Base-by-base conservation (phyloP, 1,140 invertebrate species). In the Nasonia vitripennis region DNA sequence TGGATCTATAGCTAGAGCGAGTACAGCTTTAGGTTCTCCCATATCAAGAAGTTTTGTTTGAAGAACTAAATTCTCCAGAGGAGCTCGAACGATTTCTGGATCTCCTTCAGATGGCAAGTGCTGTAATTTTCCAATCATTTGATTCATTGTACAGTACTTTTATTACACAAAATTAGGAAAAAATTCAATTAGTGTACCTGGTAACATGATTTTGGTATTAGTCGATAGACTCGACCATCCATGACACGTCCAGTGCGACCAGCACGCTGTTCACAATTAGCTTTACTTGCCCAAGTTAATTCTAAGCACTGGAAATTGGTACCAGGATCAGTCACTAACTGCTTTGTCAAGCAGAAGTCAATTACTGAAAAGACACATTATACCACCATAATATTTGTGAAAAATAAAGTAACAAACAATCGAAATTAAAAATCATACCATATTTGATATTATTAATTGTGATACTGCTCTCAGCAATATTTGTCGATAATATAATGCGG, bases 381-480 rank as follows among this genome's bases (percentile, higher is more conserved):
- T 37, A 20, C 1, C 17, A 62, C 5, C 7, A n/a, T n/a, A 73
- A 41, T 34, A 68, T 31, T 82, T 85, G 79, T 70, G 82, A 68
- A 75, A 79, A 75, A 71, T 78, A 83, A 73, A 62, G n/a, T 70
- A 78, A 81, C 11, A 62, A 81, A 7, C 45, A 48, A 83, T 74
- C 83, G 23, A 83, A 85, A 83, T 67, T 73, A 80, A 74, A 86
- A 81, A 88, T 83, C 73, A 41, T 90, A 96, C 95, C 97, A 94
- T 98, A 99, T 93, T 96, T 97, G 70, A 99, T 96, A 93, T 99
- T 97, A 45, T 98, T 96, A 31, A 99, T 98, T 4, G 98, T 99
- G 82, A 99, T 97, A 82, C 98, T 99, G 91, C 98, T 99, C 93
- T 99, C 99, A 0, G 98, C 98, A 86, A 99, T 99, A 93, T 99